Base-by-base conservation (phyloP, 2,888 invertebrate species). In the Pteria penguin region DNA sequence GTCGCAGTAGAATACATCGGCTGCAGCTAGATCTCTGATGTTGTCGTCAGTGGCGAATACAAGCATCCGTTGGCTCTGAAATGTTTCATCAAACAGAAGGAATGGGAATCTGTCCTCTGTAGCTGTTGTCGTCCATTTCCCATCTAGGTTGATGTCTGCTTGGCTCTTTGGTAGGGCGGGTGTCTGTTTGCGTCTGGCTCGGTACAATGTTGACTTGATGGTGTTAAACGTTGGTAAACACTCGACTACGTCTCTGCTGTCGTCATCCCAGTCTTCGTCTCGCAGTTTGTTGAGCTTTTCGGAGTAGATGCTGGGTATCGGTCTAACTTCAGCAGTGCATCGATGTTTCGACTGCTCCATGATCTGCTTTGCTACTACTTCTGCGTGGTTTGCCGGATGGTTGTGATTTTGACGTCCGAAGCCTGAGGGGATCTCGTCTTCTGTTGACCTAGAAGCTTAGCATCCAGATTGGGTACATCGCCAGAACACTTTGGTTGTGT, bases 201-300 rank as follows among this genome's bases (percentile, higher is more conserved):
- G n/a, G n/a, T n/a, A n/a, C n/a, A n/a, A n/a, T n/a, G n/a, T n/a
- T n/a, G n/a, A n/a, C n/a, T n/a, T n/a, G n/a, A n/a, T n/a, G n/a
- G n/a, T 32, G 45, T 61, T 22, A 55, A 70, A 70, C 36, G 70
- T 70, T 36, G 60, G 60, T 22, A 61, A n/a, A 8, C 36, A n/a
- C 27, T 70, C 62, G 11, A 71, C 71, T 18, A 62, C 29, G 22
- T 26, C 31, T 27, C 18, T 33, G 36, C 27, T 60, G 4, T 58
- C 36, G 27, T 61, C 71, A 36, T 71, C 62, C 62, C 61, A 71
- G 24, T 61, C 71, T 18, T 45, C 29, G 71, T 61, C 62, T 36
- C 71, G 61, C 3, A 71, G 71, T 36, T 54, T 62, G 62, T 5
- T 62, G 31, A 62, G 24, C 54, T 62, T 62, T 22, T 71, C 71